These are phyloP conservation scores for Pseudochirops cupreus DNA, from an alignment of 2,797 vertebrate genomes.

Conservation along the genomic window DNA sequence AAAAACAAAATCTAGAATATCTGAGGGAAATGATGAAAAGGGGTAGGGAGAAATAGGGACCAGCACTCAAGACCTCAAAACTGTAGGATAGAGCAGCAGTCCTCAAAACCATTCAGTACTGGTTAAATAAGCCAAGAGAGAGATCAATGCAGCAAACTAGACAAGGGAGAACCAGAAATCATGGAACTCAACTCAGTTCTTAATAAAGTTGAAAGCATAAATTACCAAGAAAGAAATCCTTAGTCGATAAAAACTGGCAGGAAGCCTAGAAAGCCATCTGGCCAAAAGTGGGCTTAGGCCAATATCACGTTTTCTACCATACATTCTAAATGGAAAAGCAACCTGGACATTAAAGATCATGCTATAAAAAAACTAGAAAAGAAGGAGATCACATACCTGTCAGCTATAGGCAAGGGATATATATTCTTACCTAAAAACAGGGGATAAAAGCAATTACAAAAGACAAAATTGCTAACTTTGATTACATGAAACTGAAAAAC, in stretches of 20 bases:
- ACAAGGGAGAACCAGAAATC: not conserved
- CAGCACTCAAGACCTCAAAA: not conserved
- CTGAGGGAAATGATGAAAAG: not conserved
- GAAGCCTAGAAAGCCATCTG: not conserved
- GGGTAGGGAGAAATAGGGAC: not conserved
- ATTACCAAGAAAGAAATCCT: not conserved
- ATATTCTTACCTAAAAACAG: not conserved
- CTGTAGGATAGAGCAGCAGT: not conserved
- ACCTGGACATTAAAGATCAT: not conserved
- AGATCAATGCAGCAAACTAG: not conserved
- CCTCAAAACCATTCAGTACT: not conserved
- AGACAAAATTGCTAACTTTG: not conserved
- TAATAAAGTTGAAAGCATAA: not conserved
- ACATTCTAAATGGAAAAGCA: not conserved
- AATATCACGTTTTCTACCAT: not conserved
- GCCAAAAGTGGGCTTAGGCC: not conserved
- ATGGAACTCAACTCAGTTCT: not conserved
- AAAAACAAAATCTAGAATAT: not conserved
- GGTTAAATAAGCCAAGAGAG: not conserved
- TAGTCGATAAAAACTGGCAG: not conserved
- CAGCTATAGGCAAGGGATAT: not conserved
- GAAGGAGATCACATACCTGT: not conserved
- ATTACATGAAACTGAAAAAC: not conserved
- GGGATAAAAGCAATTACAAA: not conserved
- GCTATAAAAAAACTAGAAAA: not conserved